Base-by-base conservation (phyloP, 2,888 invertebrate genomes). In the Perizoma affinitatum region DNA sequence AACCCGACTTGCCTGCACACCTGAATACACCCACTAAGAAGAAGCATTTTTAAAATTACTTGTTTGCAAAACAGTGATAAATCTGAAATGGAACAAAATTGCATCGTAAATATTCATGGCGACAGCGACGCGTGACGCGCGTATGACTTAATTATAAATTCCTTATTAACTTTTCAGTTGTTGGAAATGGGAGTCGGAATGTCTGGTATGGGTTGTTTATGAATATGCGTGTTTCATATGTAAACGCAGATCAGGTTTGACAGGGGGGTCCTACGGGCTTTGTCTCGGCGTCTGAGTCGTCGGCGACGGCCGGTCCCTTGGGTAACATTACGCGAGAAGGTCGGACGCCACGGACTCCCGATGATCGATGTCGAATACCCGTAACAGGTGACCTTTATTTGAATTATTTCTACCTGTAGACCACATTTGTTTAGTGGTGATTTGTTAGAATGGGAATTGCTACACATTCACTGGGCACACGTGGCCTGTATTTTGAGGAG, bases 361-460 rank as follows among this genome's bases (percentile, higher is more conserved):
- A 92, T 92, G 92, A 92, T 92, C 91, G 91, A 92, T 90, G 90
- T 83, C 84, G 87, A 86, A 88, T 84, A 84, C 87, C 88, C 85
- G 86, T 88, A 88, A 90, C 90, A 90, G 88, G 90, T 92, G 91
- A 91, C 91, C 91, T 91, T 89, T 89, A 81, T 73, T 78, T 90
- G 87, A 90, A 91, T 91, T 91, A 91, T 90, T 90, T 81, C 82
- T 88, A 87, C 88, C 88, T 86, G 88, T 86, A 86, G 88, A 89
- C 89, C 22, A 87, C 83, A 84, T 90, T 90, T 88, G 88, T 86
- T 90, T 87, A 87, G 86, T 84, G 83, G 88, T 88, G 89, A 90
- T 90, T 91, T 90, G 86, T 90, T 89, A 86, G 82, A 81, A 78
- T 76, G 82, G 78, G 84, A 84, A 88, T 87, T 82, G 84, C 78